Conservation (phyloP, 2,797 vertebrate species). For the Thunnus albacares region DNA sequence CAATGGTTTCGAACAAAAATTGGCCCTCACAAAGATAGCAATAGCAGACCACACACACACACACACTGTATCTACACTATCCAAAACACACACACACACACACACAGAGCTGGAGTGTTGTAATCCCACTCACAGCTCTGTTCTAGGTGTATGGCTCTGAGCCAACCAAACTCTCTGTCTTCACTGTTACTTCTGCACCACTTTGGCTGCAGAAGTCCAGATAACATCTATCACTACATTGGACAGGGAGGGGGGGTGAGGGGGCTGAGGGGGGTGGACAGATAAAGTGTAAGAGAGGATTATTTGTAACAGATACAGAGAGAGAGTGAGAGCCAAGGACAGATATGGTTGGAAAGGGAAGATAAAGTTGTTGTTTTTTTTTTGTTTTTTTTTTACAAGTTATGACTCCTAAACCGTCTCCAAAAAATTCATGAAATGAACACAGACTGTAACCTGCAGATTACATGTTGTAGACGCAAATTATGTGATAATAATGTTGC, state of each 20-base stretch:
- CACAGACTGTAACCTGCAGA: slow-evolving; percentile 28
- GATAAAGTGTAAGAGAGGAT: slow-evolving; percentile 47
- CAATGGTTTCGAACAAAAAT: neutral
- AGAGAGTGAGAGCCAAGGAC: slow-evolving; percentile 30
- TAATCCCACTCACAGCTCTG: slow-evolving; percentile 57
- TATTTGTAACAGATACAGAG: slow-evolving; percentile 60
- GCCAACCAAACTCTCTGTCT: slow-evolving; percentile 61
- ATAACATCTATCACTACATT: slow-evolving; percentile 61
- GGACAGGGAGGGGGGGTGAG: slow-evolving; percentile 20
- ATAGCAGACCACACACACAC: slow-evolving; percentile 3
- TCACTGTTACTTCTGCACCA: slow-evolving; percentile 50
- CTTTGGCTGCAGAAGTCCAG: slow-evolving; percentile 58
- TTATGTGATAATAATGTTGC: slow-evolving; percentile 32
- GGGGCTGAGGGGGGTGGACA: neutral
- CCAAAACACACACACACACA: slow-evolving; percentile 8
- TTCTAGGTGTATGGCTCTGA: slow-evolving; percentile 48
- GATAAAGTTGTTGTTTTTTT: neutral
- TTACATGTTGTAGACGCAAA: slow-evolving; percentile 39
- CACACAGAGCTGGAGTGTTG: slow-evolving; percentile 43
- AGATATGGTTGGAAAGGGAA: slow-evolving; percentile 24
- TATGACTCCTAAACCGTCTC: slow-evolving; percentile 25
- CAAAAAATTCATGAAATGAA: slow-evolving; percentile 27
- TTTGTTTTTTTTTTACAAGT: slow-evolving; percentile 9
- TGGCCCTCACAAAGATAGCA: neutral
- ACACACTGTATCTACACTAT: slow-evolving; percentile 3